Percentiles rank a stretch among this genome's conserved stretches.
Conservation (phyloP, 64 coral and sea anemone species). For the Pocillopora verrucosa region DNA sequence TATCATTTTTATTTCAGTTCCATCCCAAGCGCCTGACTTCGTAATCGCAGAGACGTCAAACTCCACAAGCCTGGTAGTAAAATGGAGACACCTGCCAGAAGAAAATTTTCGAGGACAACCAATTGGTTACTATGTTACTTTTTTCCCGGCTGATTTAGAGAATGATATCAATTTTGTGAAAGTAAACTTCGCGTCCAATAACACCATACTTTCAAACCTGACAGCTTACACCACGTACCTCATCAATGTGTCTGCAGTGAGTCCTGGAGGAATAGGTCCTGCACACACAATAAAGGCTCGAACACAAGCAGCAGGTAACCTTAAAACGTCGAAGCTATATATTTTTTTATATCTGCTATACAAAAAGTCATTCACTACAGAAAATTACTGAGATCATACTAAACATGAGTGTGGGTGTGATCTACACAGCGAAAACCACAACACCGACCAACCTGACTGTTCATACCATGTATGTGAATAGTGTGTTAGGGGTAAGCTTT, state of each 20-base stretch:
- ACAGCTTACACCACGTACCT: background rate
- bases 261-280: conserved; percentile 1
- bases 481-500: too few species aligned
- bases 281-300: background rate
- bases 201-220: background rate
- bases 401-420: too few species aligned
- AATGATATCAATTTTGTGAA: background rate
- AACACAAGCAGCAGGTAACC: too few species aligned
- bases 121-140: background rate
- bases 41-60: background rate
- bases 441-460: too few species aligned
- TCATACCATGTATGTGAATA: too few species aligned
- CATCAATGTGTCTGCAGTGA: conserved; percentile 22
- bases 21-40: conserved; percentile 2
- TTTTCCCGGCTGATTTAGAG: background rate
- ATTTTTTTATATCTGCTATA: too few species aligned
- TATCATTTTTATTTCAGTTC: background rate
- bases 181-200: background rate
- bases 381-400: too few species aligned
- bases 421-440: too few species aligned
- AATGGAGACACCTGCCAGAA: background rate
- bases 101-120: background rate
- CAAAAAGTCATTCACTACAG: too few species aligned
- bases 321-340: too few species aligned
- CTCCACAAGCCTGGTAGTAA: background rate